Percentiles rank a stretch among this genome's conserved stretches.
These are phyloP conservation scores for Corythornis madagascariensis DNA, from an alignment of 2,113 vertebrate genomes.

Conservation along the genomic window DNA sequence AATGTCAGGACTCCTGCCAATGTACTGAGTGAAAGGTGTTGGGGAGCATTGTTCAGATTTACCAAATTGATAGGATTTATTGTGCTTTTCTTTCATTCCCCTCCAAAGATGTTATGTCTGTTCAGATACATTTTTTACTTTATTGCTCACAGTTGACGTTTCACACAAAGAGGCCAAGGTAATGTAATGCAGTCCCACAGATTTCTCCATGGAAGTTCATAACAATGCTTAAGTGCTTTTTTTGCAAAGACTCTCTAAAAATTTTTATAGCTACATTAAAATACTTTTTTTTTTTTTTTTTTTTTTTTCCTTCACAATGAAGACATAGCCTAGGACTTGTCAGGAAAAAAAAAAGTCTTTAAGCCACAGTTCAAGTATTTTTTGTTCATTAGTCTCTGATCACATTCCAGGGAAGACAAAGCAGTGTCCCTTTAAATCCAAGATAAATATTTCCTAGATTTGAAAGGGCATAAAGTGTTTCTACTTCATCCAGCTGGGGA, in stretches of 20 bases:
- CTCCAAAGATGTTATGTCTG: conserved; percentile 2
- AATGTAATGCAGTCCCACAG: background rate
- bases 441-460: background rate
- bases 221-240: background rate
- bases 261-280: background rate
- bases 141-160: conserved; percentile 26
- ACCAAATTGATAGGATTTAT: conserved; percentile 5
- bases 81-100: conserved; percentile 6
- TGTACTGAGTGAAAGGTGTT: background rate
- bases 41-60: background rate
- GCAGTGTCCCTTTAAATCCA: background rate
- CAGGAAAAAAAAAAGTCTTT: background rate
- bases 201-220: conserved; percentile 20
- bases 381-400: background rate
- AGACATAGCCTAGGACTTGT: background rate
- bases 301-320: background rate
- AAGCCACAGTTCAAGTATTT: background rate
- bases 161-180: conserved; percentile 22
- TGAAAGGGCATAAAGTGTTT: background rate
- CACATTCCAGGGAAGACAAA: background rate
- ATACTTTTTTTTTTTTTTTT: no score
- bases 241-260: background rate
- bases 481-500: background rate
- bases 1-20: background rate
- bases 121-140: conserved; percentile 10